A percentile compares a stretch with the other conserved stretches of the same genome.
Conservation (phyloP, 1,140 invertebrate species). For the Trachelipus rathkii region DNA sequence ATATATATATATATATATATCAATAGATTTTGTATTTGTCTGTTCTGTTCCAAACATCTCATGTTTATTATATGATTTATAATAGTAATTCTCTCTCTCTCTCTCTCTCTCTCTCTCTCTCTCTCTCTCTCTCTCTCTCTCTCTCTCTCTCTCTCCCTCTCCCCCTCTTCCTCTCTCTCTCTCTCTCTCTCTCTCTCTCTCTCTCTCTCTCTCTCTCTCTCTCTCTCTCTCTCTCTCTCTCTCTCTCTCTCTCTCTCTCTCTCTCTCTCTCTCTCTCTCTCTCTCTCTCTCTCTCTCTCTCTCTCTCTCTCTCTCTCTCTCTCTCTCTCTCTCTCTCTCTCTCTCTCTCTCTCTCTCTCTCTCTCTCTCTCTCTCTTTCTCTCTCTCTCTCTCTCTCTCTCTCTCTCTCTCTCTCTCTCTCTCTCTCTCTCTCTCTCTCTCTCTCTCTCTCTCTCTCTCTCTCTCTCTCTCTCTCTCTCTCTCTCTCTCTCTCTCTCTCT, state of each 20-base stretch:
- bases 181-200: conserved; percentile 1
- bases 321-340: neutral
- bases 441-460: conserved; percentile 14
- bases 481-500: conserved; percentile 10
- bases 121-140: neutral
- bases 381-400: conserved; percentile 18
- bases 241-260: neutral
- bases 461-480: conserved; percentile 14
- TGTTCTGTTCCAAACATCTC: no score
- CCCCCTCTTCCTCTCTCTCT: neutral
- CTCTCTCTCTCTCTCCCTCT: conserved; percentile 10
- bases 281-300: neutral
- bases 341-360: neutral
- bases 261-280: no score
- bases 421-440: conserved; percentile 27
- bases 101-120: no score
- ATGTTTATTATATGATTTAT: no score
- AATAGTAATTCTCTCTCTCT: no score
- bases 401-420: conserved; percentile 31
- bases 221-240: neutral
- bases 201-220: neutral
- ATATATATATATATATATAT: no score
- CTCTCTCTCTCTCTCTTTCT: neutral
- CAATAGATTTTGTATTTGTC: no score
- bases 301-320: neutral